Percentiles rank a stretch among this genome's conserved stretches.
phyloP scores from a whole-genome alignment of 2,888 invertebrate species.

The Stenolophus ochropezus region DNA sequence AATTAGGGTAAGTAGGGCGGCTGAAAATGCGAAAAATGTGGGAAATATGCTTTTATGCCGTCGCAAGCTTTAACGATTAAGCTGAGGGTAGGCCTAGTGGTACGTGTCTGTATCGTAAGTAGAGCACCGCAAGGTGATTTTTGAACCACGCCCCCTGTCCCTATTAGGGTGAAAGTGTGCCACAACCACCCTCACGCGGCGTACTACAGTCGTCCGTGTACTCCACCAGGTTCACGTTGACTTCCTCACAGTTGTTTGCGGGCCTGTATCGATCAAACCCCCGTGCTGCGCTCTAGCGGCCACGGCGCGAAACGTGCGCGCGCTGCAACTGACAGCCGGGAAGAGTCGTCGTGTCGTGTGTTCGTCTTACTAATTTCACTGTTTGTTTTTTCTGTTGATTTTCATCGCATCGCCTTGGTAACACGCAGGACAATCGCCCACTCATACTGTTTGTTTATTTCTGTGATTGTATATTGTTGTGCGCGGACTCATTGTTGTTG shows the following conservation, averaged over 20 bases:
- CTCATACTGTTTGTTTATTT: slow-evolving; percentile 12
- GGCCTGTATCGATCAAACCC: slow-evolving; percentile 53
- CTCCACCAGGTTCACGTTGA: slow-evolving; percentile 30
- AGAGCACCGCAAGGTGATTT: slow-evolving; percentile 19
- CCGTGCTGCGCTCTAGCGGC: slow-evolving; percentile 34
- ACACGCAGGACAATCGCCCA: slow-evolving; percentile 2
- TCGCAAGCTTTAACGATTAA: background rate
- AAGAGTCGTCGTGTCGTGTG: slow-evolving; percentile 18
- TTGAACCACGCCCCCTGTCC: slow-evolving; percentile 3
- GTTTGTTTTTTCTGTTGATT: slow-evolving; percentile 48
- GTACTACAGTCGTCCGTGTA: background rate
- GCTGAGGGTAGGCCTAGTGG: background rate
- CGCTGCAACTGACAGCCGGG: slow-evolving; percentile 51
- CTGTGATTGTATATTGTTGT: slow-evolving; percentile 7
- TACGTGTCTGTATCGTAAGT: background rate
- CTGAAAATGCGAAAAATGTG: background rate
- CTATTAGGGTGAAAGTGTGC: slow-evolving; percentile 22
- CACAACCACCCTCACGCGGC: background rate
- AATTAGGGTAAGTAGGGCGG: background rate
- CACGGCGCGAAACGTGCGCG: slow-evolving; percentile 13
- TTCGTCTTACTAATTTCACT: slow-evolving; percentile 39
- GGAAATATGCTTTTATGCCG: background rate
- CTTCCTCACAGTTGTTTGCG: slow-evolving; percentile 49
- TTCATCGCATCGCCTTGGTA: slow-evolving; percentile 20
- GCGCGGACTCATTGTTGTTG: slow-evolving; percentile 32